Evolutionary conservation across 2,888 invertebrate species (phyloP), one percentile per base, ranked within the genome.

Genomic region (Agrochola macilenta): DNA sequence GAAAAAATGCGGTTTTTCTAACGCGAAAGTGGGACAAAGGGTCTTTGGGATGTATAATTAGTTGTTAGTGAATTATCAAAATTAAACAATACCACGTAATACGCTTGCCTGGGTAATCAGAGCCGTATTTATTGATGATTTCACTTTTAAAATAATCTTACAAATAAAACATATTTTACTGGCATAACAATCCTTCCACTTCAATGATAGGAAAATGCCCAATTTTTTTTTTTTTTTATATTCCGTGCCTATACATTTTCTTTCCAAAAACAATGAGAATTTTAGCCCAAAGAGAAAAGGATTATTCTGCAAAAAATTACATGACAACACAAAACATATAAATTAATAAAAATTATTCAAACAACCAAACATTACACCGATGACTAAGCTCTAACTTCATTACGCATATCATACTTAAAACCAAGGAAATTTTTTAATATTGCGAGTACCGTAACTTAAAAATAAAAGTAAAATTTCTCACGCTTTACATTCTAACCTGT

Each of bases 401-500:
- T 64, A 86, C 26, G 23, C 83, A 61, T 65, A 57, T 23, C 39
- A 14, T 60, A 49, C 58, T 60, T 64, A 78, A 76, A 49, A 43
- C 54, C 35, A 60, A 60, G 46, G 84, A 75, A 72, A 82, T 64
- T 30, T 58, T 74, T 58, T 65, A 73, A 69, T 78, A 79, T 78
- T 77, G 69, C 82, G 52, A 83, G 81, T 87, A 84, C 87, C 81
- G 84, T 86, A 88, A 83, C 81, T 76, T 71, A 81, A 88, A 85
- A 86, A 90, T 89, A 87, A 87, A 87, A 77, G 79, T 78, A 73
- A 88, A 88, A 91, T 89, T 95, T 96, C 96, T 93, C 96, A 96
- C 95, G 94, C 89, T 90, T 91, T 90, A 93, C 86, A 93, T 93
- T 92, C 91, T 92, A 92, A 95, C 94, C 95, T 94, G 89, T 91